These are phyloP conservation scores for Myiozetetes cayanensis DNA, from an alignment of 2,113 vertebrate genomes.

Conservation along the genomic window DNA sequence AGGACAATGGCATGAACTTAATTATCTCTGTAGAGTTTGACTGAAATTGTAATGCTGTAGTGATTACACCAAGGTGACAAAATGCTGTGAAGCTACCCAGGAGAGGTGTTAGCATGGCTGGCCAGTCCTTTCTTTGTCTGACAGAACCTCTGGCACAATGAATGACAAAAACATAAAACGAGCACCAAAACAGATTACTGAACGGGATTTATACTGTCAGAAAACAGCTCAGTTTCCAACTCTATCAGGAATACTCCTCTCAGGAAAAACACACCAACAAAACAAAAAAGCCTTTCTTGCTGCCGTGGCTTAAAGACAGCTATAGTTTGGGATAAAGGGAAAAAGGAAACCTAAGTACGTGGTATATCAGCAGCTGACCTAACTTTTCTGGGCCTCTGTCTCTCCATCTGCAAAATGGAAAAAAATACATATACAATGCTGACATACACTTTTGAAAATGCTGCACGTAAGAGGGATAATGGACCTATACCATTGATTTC, in stretches of 20 bases:
- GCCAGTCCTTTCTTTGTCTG: not conserved
- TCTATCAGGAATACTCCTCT: not conserved
- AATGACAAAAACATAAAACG: not conserved
- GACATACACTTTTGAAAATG: not conserved
- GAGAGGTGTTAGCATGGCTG: not conserved
- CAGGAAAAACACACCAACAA: not conserved
- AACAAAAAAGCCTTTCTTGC: too few relatives aligned
- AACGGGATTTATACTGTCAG: not conserved
- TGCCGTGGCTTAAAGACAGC: not conserved
- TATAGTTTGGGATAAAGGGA: not conserved
- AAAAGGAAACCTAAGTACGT: not conserved
- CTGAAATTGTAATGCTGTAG: not conserved
- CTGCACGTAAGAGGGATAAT: not conserved
- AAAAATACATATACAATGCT: not conserved
- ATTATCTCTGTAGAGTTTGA: not conserved
- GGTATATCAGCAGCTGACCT: not conserved
- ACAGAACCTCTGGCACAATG: not conserved
- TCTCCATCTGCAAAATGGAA: not conserved
- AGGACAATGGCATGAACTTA: not conserved
- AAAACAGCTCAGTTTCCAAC: not conserved
- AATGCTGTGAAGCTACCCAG: not conserved
- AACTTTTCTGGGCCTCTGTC: not conserved
- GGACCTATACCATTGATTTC: not conserved
- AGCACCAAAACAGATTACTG: not conserved
- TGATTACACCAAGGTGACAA: not conserved